These are phyloP conservation scores for Bradypodion ventrale DNA, from an alignment of 2,797 vertebrate genomes.

Conservation along the genomic window DNA sequence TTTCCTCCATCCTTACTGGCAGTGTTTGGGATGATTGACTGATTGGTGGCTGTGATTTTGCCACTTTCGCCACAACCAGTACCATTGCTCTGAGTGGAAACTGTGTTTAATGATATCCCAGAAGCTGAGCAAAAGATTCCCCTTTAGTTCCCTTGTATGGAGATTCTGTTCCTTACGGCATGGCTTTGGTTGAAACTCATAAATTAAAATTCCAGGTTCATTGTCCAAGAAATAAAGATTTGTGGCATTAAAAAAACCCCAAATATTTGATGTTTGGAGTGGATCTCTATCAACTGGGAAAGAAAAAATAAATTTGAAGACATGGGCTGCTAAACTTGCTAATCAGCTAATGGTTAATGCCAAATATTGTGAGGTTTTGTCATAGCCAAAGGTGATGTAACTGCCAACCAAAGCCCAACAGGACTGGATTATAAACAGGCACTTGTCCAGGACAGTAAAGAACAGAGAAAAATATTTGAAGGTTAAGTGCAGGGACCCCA, in stretches of 20 bases:
- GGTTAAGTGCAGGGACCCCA: background rate
- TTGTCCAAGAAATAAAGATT: conserved; percentile 42
- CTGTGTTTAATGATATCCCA: background rate
- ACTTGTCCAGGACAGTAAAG: background rate
- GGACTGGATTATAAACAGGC: background rate
- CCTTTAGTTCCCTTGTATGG: conserved; percentile 29
- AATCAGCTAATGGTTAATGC: conserved; percentile 39
- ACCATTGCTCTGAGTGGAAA: background rate
- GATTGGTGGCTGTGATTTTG: background rate
- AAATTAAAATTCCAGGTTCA: conserved; percentile 50
- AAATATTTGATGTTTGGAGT: conserved; percentile 45
- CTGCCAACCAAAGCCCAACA: conserved; percentile 10
- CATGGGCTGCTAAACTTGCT: conserved; percentile 25
- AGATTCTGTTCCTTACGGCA: conserved; percentile 23
- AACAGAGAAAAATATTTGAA: background rate
- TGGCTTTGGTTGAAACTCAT: conserved; percentile 44
- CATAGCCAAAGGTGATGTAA: conserved; percentile 19
- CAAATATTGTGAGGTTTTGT: conserved; percentile 28
- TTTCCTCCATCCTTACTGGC: too few relatives aligned
- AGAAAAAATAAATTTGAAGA: conserved; percentile 15
- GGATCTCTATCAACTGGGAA: conserved; percentile 29
- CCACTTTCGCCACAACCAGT: background rate
- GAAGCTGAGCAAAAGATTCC: background rate
- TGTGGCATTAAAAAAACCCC: background rate
- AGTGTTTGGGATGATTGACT: too few relatives aligned